Evolutionary conservation across 2,888 invertebrate genomes (phyloP), one percentile per base, ranked within the genome.

Genomic region (Spisula subtruncata): DNA sequence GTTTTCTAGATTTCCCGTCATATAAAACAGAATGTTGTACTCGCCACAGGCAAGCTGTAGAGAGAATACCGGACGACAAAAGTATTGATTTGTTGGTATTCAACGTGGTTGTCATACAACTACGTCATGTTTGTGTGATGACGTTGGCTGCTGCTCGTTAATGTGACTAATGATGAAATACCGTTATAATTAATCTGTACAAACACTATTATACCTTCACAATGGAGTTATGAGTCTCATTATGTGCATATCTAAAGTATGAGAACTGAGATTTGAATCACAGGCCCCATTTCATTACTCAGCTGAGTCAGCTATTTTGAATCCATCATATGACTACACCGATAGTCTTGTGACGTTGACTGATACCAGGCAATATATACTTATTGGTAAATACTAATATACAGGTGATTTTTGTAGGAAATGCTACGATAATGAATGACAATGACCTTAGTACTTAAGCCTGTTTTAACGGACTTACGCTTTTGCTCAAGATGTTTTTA

Each of bases 1-100:
- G 60, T 10, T 66, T 66, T 66, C 60, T 66, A 25, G 60, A 66
- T 66, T 66, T 66, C n/a, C 25, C 25, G 60, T 66, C 25, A 66
- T 66, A 66, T 25, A 66, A n/a, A 66, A 66, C 56, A 66, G 25
- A 66, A 8, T 66, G 60, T 25, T n/a, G 25, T 25, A 25, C 60
- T 66, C 60, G 60, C n/a, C 60, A 60, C 10, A 66, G 25, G 25
- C 60, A 66, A 25, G 12, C 60, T 66, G 25, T 66, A 10, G 4
- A 41, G 60, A 2, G n/a, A 25, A 25, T 8, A n/a, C 60, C 10
- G 25, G 60, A 66, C 60, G 60, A 66, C 60, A 10, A 25, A n/a
- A 25, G 25, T 66, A 66, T 66, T 25, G 60, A 66, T 66, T 25
- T 66, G n/a, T 10, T n/a, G n/a, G 20, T 0, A 6, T 66, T 25